These are phyloP conservation scores for Brachionus rubens DNA, from an alignment of 1,140 invertebrate species.

Conservation along the genomic window DNA sequence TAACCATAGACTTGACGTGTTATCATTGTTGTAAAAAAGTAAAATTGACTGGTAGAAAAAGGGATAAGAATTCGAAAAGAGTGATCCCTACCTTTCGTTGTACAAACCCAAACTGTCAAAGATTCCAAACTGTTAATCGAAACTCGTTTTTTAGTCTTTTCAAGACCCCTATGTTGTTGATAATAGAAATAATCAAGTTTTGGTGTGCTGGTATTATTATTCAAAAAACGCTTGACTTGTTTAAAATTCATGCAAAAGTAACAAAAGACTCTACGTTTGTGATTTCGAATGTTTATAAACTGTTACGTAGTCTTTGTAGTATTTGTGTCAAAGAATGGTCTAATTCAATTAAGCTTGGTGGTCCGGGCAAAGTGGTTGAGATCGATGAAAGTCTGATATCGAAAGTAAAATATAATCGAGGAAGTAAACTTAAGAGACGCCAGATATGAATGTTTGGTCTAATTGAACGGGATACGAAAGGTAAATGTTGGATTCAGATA, in stretches of 20 bases:
- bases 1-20: neutral
- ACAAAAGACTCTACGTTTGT: neutral
- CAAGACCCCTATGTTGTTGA: neutral
- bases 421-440: too few species aligned
- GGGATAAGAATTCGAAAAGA: neutral
- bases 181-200: neutral
- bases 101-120: conserved; percentile 1
- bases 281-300: neutral
- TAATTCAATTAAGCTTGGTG: neutral
- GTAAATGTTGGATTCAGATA: too few species aligned
- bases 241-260: neutral
- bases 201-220: neutral
- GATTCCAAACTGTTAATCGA: neutral
- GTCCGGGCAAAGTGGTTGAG: neutral
- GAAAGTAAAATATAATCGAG: too few species aligned
- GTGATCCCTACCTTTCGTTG: neutral
- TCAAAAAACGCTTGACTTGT: conserved; percentile 1
- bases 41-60: neutral
- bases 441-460: too few species aligned
- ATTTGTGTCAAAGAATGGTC: neutral
- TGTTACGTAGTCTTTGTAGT: neutral
- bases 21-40: neutral
- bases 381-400: neutral
- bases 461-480: too few species aligned
- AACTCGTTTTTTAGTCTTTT: conserved; percentile 18